Percentiles rank a stretch among this genome's conserved stretches.
These are phyloP conservation scores for Campopleginae sp. DNA, from an alignment of 2,888 invertebrate species.

Conservation along the genomic window DNA sequence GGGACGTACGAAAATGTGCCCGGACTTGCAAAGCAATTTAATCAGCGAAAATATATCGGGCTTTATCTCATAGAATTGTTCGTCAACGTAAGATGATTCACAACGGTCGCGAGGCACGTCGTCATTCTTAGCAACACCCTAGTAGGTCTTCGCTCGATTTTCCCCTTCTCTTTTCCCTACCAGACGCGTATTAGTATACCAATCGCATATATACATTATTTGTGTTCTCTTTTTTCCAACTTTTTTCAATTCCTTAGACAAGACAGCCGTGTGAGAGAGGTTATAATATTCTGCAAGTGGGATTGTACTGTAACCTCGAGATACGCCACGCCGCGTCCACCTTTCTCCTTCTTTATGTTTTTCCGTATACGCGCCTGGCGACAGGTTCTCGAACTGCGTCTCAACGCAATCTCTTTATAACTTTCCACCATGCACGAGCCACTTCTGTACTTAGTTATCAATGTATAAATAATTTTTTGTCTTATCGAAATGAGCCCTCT, in stretches of 20 bases:
- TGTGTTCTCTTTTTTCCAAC: conserved; percentile 5
- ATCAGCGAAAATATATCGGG: neutral
- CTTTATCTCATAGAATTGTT: conserved; percentile 41
- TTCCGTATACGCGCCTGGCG: conserved; percentile 46
- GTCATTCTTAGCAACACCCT: conserved; percentile 41
- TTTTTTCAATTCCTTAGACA: conserved; percentile 42
- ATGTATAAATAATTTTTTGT: conserved; percentile 4
- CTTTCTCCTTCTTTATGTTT: conserved; percentile 62
- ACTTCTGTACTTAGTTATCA: conserved; percentile 10
- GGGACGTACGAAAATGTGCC: neutral
- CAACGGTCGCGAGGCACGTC: conserved; percentile 46
- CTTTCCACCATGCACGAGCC: conserved; percentile 8
- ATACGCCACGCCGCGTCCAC: conserved; percentile 40
- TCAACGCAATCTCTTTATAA: neutral
- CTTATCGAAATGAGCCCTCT: neutral
- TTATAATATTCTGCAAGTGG: conserved; percentile 51
- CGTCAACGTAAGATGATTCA: conserved; percentile 56
- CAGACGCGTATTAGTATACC: conserved; percentile 31
- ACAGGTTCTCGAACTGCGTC: conserved; percentile 61
- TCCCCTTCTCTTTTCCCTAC: neutral
- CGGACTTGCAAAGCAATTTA: conserved; percentile 2
- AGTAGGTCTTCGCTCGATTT: conserved; percentile 50
- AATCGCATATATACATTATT: conserved; percentile 12
- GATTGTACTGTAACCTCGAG: conserved; percentile 63
- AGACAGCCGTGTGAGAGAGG: conserved; percentile 40